phyloP scores from a whole-genome alignment of 2,888 invertebrate species.

The Eupithecia insigniata region DNA sequence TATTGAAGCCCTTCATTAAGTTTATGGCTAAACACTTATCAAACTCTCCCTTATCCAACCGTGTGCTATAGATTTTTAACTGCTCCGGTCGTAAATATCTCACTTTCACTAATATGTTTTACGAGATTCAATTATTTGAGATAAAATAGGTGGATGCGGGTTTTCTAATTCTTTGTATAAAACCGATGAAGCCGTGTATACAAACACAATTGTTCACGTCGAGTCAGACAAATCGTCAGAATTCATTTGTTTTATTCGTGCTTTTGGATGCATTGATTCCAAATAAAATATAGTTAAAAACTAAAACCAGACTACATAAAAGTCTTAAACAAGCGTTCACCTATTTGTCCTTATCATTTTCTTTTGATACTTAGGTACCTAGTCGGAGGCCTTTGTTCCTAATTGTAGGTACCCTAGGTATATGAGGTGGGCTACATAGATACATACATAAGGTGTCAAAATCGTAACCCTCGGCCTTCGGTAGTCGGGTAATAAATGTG shows the following conservation, averaged over 20 bases:
- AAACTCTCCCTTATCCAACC: constrained; percentile 58
- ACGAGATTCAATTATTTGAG: constrained; percentile 39
- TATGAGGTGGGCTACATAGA: too few relatives aligned
- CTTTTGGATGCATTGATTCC: neutral
- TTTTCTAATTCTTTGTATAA: neutral
- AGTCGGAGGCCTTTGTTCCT: too few relatives aligned
- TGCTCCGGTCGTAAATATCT: constrained; percentile 59
- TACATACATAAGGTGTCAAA: too few relatives aligned
- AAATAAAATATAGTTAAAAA: too few relatives aligned
- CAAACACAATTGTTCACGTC: neutral
- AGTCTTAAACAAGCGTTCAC: too few relatives aligned
- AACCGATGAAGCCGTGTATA: neutral
- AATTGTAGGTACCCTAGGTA: too few relatives aligned
- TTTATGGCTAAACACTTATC: constrained; percentile 60
- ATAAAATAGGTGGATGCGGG: constrained; percentile 27
- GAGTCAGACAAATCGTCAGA: neutral
- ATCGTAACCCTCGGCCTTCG: too few relatives aligned
- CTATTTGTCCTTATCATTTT: too few relatives aligned
- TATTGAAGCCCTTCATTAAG: constrained; percentile 67
- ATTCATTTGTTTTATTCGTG: neutral
- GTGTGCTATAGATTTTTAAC: constrained; percentile 58
- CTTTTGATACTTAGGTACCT: too few relatives aligned
- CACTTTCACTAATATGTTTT: constrained; percentile 62
- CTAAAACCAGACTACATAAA: too few relatives aligned
- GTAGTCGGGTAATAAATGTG: too few relatives aligned